Conservation (phyloP, 1,140 invertebrate species). For the Trinorchestia longiramus region DNA sequence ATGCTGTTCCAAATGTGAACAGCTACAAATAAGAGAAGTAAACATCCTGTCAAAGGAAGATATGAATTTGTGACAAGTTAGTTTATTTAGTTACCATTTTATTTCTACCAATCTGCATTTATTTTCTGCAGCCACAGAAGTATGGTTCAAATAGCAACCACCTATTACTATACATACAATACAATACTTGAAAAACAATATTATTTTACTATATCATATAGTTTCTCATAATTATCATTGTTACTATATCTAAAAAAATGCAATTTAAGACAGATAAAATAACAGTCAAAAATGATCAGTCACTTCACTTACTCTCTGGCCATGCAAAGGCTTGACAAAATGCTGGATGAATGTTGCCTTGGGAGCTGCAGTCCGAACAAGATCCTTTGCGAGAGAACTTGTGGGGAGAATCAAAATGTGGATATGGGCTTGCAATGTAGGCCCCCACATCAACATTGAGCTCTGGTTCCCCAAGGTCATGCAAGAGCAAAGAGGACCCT, state of each 20-base stretch:
- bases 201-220: neutral
- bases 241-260: too few relatives aligned
- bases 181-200: neutral
- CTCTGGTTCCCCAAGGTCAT: conserved; percentile 52
- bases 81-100: too few relatives aligned
- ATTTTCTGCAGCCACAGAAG: too few relatives aligned
- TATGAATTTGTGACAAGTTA: too few relatives aligned
- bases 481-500: conserved; percentile 43
- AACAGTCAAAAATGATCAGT: too few relatives aligned
- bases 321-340: conserved; percentile 48
- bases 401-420: conserved; percentile 17
- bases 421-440: conserved; percentile 34
- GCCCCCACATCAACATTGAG: conserved; percentile 36
- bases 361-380: conserved; percentile 10
- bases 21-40: too few relatives aligned
- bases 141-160: too few relatives aligned
- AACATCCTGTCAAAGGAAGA: too few relatives aligned
- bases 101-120: too few relatives aligned
- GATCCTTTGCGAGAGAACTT: conserved; percentile 24
- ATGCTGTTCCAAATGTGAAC: too few relatives aligned
- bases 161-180: too few relatives aligned
- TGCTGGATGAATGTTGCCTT: conserved; percentile 32
- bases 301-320: conserved; percentile 22
- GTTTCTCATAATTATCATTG: too few relatives aligned
- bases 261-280: neutral